A percentile compares a stretch with the other conserved stretches of the same genome.
phyloP scores from a whole-genome alignment of 2,113 vertebrate genomes.

The Artemisiospiza belli region DNA sequence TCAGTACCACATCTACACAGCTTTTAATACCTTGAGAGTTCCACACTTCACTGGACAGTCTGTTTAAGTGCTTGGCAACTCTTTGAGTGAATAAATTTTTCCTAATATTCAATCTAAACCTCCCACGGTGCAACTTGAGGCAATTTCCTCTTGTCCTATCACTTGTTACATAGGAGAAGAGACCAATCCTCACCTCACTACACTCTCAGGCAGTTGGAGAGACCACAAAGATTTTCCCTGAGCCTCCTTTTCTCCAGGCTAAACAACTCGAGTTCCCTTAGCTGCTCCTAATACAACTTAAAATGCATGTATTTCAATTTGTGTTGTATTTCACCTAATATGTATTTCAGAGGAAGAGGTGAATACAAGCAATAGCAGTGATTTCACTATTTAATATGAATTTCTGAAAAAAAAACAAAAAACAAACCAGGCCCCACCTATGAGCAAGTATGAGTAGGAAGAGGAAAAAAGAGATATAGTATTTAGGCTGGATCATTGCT shows the following conservation, averaged over 20 bases:
- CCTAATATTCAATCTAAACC: not conserved
- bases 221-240: rapidly evolving
- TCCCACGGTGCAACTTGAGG: not conserved
- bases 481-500: not conserved
- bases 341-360: not conserved
- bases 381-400: not conserved
- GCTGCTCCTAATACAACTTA: not conserved
- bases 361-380: not conserved
- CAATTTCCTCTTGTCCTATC: not conserved
- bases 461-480: not conserved
- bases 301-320: not conserved
- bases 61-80: not conserved
- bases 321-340: not conserved
- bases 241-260: not conserved
- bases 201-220: not conserved
- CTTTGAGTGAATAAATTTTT: not conserved
- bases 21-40: not conserved
- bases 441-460: not conserved
- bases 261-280: not conserved
- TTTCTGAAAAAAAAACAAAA: not conserved
- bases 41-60: not conserved
- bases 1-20: rapidly evolving
- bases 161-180: not conserved
- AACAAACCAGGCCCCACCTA: not conserved
- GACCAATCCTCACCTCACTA: rapidly evolving